Evolutionary conservation across 1,140 invertebrate species (phyloP), one percentile per base, ranked within the genome.

Genomic region (Monochamus saltuarius): DNA sequence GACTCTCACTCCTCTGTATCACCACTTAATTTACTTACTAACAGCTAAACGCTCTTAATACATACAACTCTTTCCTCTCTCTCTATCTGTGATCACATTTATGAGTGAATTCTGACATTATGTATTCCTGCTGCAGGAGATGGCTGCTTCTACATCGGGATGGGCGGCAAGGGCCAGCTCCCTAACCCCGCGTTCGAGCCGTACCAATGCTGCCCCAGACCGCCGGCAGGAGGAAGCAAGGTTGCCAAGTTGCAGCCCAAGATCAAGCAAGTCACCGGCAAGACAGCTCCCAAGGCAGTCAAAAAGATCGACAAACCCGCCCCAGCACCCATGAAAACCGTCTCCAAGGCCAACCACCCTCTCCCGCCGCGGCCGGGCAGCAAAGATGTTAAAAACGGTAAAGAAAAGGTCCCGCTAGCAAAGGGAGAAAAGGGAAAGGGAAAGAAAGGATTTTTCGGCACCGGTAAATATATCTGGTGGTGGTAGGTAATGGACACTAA

Each of bases 141-240:
- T 87, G 89, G 90, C 88, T 93, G 90, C 89, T 92, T 93, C 89
- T 91, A 91, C 89, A 89, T 93, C 84, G 90, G 90, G 83, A 87
- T 93, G 85, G 89, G 89, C 81, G 88, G 88, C 83, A 89, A 89
- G 83, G 89, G 84, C 75, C 83, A 86, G 80, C 78, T 83, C 76
- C 88, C 88, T 78, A 86, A 84, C 79, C 75, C 79, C 73, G 79
- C 86, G 77, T 91, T 89, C 82, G 87, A 90, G 86, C 88, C 90
- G 72, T 93, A 90, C 84, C 89, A 91, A 83, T 92, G 90, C 86
- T 93, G 90, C 85, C 90, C 89, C 76, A 87, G 87, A 79, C 90
- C 90, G 84, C 84, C 87, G 77, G 83, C 84, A 69, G 84, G 82
- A 69, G 80, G 81, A 56, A 87, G 85, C 70, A 89, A 88, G 82